Conservation (phyloP, 2,888 invertebrate species). For the Caenorhabditis virilis region DNA sequence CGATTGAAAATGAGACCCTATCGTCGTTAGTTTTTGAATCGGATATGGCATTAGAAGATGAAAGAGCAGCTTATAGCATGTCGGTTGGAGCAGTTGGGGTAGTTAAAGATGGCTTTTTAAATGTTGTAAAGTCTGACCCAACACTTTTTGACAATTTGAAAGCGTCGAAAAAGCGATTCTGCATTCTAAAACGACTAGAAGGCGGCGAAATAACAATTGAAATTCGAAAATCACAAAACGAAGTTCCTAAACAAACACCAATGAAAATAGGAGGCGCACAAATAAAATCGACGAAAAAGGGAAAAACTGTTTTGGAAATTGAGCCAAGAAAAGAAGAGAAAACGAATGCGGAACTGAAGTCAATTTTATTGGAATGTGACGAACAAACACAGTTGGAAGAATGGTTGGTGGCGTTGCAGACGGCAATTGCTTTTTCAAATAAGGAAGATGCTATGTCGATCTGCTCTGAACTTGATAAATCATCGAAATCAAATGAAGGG, state of each 20-base stretch:
- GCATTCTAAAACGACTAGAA: slow-evolving; percentile 51
- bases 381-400: slow-evolving; percentile 36
- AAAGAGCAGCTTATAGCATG: slow-evolving; percentile 38
- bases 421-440: slow-evolving; percentile 49
- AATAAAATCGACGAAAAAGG: slow-evolving; percentile 62
- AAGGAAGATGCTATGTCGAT: slow-evolving; percentile 45
- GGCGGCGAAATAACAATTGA: slow-evolving; percentile 58
- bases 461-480: slow-evolving; percentile 38
- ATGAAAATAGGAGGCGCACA: slow-evolving; percentile 54
- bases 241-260: slow-evolving; percentile 33
- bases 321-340: slow-evolving; percentile 7
- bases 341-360: slow-evolving; percentile 34
- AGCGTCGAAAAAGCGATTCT: slow-evolving; percentile 61
- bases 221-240: slow-evolving; percentile 35
- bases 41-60: slow-evolving; percentile 62
- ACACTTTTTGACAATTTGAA: slow-evolving; percentile 61
- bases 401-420: slow-evolving; percentile 46
- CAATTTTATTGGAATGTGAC: slow-evolving; percentile 37
- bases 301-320: slow-evolving; percentile 55
- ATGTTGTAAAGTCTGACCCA: slow-evolving; percentile 55
- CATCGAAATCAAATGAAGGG: slow-evolving; percentile 10
- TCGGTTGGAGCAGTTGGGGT: slow-evolving; percentile 17
- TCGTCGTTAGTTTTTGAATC: slow-evolving; percentile 60
- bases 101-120: slow-evolving; percentile 43
- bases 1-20: slow-evolving; percentile 46